Base-by-base conservation (phyloP, 2,888 invertebrate genomes). In the Meteorus colon region DNA sequence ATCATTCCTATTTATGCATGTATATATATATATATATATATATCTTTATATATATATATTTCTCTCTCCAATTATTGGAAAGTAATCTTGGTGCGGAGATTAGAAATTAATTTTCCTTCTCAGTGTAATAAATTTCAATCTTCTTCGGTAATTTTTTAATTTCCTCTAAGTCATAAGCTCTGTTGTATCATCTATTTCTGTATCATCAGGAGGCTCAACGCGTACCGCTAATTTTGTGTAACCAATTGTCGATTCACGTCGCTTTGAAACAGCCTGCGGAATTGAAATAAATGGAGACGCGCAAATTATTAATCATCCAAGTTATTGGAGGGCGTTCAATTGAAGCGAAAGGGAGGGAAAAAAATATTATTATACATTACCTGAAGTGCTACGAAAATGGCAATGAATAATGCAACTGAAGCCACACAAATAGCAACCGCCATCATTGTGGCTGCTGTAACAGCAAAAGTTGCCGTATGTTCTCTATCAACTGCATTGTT, bases 321-420 rank as follows among this genome's bases (percentile, higher is more conserved):
- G 60, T 34, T 63, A 16, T 31, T 27, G 4, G 14, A 71, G 14
- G 3, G 1, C 29, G 34, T 51, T 60, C 4, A 63, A 31, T 10
- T 24, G 27, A 4, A 10, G 19, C 27, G 8, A 10, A 41, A 37
- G 27, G 41, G 12, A n/a, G 27, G 6, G 8, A 19, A 14, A 6
- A 37, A 59, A 31, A 2, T 55, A 41, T 19, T n/a, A 66, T 37
- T n/a, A 34, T 34, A 29, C 4, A 12, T 85, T 89, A 95, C 95
- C 94, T 96, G 95, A 84, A 95, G 89, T 75, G 93, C 92, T 81
- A 94, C 91, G 85, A 96, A 93, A 80, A 95, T 93, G 29, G 93
- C 92, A 24, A 94, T 92, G 87, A 95, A 95, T 73, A 96, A 90
- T 0, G 93, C 92, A 19, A 94, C 92, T 78, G 94, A 93, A 79